Conservation (phyloP, 1,140 invertebrate genomes). For the Bombus waltoni region DNA sequence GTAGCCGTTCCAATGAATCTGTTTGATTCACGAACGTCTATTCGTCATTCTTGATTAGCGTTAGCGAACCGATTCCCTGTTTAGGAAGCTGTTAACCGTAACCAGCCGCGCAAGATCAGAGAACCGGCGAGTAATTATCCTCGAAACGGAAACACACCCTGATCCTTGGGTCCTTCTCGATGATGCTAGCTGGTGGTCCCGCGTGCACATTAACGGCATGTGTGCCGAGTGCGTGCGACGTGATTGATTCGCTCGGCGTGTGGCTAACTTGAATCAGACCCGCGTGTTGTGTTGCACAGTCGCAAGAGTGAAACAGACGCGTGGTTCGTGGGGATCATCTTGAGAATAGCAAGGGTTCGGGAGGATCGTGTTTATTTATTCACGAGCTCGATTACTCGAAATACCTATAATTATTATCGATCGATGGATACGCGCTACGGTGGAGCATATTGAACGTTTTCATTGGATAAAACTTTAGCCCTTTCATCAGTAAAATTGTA, state of each 20-base stretch:
- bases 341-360: slow-evolving; percentile 3
- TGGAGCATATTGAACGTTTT: not conserved
- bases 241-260: slow-evolving; percentile 79
- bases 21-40: not conserved
- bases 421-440: not conserved
- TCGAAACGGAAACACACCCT: slow-evolving; percentile 73
- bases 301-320: not conserved
- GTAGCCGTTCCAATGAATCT: not conserved
- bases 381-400: not conserved
- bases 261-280: slow-evolving; percentile 71
- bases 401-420: not conserved
- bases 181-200: slow-evolving; percentile 68
- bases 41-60: slow-evolving; percentile 11
- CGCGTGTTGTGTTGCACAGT: slow-evolving; percentile 26
- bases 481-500: too few species aligned
- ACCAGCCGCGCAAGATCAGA: slow-evolving; percentile 23
- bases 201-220: slow-evolving; percentile 78
- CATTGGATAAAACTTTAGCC: too few species aligned
- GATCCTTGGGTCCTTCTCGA: slow-evolving; percentile 65
- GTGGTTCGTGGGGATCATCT: not conserved
- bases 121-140: slow-evolving; percentile 69
- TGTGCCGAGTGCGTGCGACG: slow-evolving; percentile 78
- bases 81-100: slow-evolving; percentile 13
- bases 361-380: slow-evolving; percentile 11
- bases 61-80: slow-evolving; percentile 1